Conservation (phyloP, 53 echinoderm and acorn worm genomes). For the Stichopus horrens region DNA sequence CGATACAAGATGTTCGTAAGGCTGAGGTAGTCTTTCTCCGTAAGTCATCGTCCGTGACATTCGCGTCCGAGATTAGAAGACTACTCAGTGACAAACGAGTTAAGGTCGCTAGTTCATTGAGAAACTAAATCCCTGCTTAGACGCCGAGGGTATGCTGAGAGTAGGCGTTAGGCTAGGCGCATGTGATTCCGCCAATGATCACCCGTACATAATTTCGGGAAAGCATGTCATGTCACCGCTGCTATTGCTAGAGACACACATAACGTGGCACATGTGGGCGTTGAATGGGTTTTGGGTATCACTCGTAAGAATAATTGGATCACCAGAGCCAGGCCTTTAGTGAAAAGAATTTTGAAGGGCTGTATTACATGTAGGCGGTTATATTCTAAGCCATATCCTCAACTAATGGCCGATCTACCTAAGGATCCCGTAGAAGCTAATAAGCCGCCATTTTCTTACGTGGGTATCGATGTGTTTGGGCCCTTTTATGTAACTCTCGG, state of each 20-base stretch:
- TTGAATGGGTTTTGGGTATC: too few relatives aligned
- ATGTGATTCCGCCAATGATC: not conserved
- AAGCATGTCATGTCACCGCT: not conserved
- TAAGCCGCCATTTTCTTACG: too few relatives aligned
- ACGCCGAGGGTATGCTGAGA: not conserved
- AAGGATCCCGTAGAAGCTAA: too few relatives aligned
- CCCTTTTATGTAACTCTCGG: conserved; percentile 55
- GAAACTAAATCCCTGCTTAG: not conserved
- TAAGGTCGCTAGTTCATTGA: too few relatives aligned
- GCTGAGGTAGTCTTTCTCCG: not conserved
- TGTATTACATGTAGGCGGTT: not conserved
- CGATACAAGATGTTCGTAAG: conserved; percentile 7
- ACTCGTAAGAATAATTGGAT: not conserved
- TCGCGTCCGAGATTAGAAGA: too few relatives aligned
- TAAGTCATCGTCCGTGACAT: too few relatives aligned
- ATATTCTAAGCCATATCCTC: not conserved
- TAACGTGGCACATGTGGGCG: too few relatives aligned
- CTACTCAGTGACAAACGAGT: too few relatives aligned
- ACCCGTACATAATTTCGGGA: not conserved
- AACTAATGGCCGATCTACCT: not conserved
- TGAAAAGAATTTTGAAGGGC: not conserved
- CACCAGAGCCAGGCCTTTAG: too few relatives aligned
- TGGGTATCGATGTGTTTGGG: conserved; percentile 58
- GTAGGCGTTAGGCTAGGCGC: not conserved
- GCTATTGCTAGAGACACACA: conserved; percentile 3